Conservation (phyloP, 2,797 vertebrate genomes). For the Lophotriccus pileatus region DNA sequence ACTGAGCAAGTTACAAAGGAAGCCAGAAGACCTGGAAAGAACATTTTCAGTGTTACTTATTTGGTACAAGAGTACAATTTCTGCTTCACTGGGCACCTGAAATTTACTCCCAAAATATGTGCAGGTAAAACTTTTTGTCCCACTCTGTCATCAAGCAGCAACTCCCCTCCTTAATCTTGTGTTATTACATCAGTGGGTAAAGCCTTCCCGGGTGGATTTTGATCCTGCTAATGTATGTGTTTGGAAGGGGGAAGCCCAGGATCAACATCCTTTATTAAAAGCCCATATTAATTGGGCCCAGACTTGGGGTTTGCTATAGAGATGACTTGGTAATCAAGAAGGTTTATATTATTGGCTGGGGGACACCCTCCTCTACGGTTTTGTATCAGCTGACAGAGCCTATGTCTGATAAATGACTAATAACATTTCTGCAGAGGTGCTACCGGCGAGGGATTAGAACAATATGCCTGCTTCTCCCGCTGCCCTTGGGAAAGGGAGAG, state of each 20-base stretch:
- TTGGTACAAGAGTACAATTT: not conserved
- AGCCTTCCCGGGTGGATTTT: not conserved
- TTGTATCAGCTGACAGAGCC: not conserved
- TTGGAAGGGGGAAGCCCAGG: not conserved
- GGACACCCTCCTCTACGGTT: not conserved
- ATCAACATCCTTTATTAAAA: not conserved
- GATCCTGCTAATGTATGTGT: rapidly evolving
- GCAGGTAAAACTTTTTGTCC: not conserved
- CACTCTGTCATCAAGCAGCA: rapidly evolving
- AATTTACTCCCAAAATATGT: not conserved
- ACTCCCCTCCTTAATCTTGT: not conserved
- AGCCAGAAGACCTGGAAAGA: not conserved
- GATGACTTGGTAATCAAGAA: not conserved
- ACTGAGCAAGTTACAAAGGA: rapidly evolving
- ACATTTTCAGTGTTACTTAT: not conserved
- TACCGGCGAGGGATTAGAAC: not conserved
- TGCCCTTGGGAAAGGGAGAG: not conserved
- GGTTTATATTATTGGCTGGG: not conserved
- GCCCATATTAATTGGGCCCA: not conserved
- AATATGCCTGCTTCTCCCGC: rapidly evolving
- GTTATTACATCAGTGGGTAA: not conserved
- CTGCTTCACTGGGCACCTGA: not conserved
- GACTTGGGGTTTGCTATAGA: not conserved
- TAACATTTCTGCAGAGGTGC: not conserved
- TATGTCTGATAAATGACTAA: not conserved